phyloP scores from a whole-genome alignment of 2,113 vertebrate species.

The Otolemur garnettii region DNA sequence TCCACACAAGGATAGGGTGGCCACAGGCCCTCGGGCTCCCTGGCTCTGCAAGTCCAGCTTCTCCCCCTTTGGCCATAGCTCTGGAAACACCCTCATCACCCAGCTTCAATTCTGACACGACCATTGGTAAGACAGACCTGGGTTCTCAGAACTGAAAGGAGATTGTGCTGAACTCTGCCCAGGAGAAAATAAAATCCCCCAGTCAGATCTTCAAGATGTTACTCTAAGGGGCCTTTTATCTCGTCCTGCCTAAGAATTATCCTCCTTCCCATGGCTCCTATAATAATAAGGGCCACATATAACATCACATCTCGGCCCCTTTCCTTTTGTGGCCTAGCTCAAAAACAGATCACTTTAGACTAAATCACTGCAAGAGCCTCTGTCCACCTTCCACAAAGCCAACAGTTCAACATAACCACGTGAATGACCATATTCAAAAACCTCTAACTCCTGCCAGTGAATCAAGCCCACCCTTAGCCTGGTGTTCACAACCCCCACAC shows the following conservation, averaged over 20 bases:
- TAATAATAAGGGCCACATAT: background rate
- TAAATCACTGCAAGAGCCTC: background rate
- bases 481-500: background rate
- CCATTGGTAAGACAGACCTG: background rate
- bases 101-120: background rate
- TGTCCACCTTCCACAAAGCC: background rate
- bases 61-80: background rate
- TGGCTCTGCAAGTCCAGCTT: fast-evolving
- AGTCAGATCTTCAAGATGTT: background rate
- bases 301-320: background rate
- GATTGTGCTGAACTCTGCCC: background rate
- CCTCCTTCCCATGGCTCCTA: background rate
- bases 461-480: background rate
- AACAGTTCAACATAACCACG: background rate
- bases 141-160: background rate
- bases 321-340: background rate
- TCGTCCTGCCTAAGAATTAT: background rate
- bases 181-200: background rate
- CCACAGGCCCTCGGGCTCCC: fast-evolving
- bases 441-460: background rate
- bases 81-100: background rate
- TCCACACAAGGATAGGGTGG: fast-evolving
- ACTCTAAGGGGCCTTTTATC: background rate
- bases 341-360: background rate
- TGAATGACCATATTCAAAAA: background rate